Evolutionary conservation across 2,797 vertebrate species (phyloP).

Genomic region (Coilia nasus): DNA sequence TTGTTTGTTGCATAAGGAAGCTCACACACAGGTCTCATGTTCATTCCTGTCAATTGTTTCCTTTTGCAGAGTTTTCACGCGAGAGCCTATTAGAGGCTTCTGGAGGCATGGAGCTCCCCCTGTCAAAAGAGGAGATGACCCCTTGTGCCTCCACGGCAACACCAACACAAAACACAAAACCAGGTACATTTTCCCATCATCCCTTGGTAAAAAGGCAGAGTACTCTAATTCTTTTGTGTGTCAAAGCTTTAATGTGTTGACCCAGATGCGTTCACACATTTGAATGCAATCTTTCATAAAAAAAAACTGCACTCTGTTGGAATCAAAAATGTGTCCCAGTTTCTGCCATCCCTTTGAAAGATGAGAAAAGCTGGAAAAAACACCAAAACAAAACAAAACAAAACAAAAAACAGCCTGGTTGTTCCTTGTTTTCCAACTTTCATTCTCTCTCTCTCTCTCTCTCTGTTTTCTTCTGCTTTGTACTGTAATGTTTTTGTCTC

Average conservation of each 20-base stretch:
- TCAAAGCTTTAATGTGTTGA: constrained; percentile 1
- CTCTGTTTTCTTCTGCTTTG: not conserved
- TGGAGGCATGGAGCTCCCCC: constrained; percentile 62
- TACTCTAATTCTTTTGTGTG: not conserved
- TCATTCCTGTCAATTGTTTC: not conserved
- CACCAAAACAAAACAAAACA: not conserved
- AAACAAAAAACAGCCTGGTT: not conserved
- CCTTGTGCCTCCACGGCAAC: constrained; percentile 54
- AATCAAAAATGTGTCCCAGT: constrained; percentile 24
- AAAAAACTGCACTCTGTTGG: constrained; percentile 1
- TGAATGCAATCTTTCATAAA: not conserved
- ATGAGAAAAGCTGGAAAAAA: not conserved
- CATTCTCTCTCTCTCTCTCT: not conserved
- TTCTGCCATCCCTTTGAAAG: not conserved
- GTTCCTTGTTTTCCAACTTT: constrained; percentile 4
- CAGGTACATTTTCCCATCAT: constrained; percentile 58
- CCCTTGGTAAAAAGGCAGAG: not conserved
- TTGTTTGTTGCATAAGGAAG: not conserved
- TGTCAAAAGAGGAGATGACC: constrained; percentile 61
- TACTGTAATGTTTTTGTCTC: constrained; percentile 1
- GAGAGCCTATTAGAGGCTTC: constrained; percentile 72
- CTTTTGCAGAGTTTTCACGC: constrained; percentile 71
- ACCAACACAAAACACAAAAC: constrained; percentile 57
- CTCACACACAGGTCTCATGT: not conserved
- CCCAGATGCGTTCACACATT: constrained; percentile 16